phyloP scores from a whole-genome alignment of 2,113 vertebrate species.

The Odontophorus gujanensis region DNA sequence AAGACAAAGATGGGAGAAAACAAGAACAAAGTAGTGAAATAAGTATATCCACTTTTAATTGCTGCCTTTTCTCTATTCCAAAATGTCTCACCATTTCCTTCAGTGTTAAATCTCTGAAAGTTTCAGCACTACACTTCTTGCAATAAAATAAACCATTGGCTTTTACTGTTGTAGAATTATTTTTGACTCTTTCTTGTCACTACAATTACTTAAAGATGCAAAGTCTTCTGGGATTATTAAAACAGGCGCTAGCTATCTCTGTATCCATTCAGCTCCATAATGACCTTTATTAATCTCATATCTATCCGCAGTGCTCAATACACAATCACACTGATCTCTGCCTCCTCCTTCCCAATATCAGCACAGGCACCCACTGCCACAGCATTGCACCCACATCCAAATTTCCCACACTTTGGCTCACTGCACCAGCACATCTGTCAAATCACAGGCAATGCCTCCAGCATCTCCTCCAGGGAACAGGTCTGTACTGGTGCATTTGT shows the following conservation, averaged over 20 bases:
- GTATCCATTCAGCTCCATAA: not conserved
- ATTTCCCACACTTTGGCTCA: fast-evolving
- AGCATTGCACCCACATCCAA: not conserved
- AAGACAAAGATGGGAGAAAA: slow-evolving; percentile 7
- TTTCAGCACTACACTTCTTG: not conserved
- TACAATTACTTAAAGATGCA: not conserved
- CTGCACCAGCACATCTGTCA: fast-evolving
- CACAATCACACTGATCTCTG: not conserved
- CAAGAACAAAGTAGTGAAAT: not conserved
- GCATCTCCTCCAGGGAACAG: too few relatives aligned
- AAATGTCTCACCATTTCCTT: not conserved
- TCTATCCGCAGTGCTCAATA: not conserved
- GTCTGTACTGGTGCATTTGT: fast-evolving
- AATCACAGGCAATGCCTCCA: fast-evolving
- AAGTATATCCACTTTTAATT: not conserved
- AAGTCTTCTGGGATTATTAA: not conserved
- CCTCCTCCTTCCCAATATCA: not conserved
- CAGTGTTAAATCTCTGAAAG: not conserved
- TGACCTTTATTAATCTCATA: not conserved
- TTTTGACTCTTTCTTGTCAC: not conserved
- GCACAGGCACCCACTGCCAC: not conserved
- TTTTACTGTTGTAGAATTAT: not conserved
- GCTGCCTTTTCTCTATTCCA: not conserved
- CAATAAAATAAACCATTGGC: not conserved
- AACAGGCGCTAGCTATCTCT: not conserved